A percentile compares a stretch with the other conserved stretches of the same genome.
phyloP scores from a whole-genome alignment of 2,113 vertebrate genomes.

The Paralichthys olivaceus region DNA sequence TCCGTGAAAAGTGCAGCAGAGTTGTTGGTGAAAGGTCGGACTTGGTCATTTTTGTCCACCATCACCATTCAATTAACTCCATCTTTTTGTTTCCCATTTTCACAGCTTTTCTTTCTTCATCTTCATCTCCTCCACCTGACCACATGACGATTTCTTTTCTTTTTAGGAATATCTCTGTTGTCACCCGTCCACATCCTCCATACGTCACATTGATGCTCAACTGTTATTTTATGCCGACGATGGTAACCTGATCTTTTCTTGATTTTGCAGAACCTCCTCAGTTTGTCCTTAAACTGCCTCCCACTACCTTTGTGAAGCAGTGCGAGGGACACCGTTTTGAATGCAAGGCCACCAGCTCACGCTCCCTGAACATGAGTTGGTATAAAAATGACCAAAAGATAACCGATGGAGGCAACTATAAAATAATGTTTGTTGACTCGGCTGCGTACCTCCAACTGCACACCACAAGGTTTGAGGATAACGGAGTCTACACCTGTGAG shows the following conservation, averaged over 20 bases:
- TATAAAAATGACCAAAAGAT: constrained; percentile 92
- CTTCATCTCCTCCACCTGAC: constrained; percentile 40
- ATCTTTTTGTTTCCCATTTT: neutral
- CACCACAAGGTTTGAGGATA: constrained; percentile 84
- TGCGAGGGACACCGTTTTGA: constrained; percentile 87
- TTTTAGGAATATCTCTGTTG: constrained; percentile 28
- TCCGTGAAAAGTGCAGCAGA: constrained; percentile 86
- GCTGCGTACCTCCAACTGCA: constrained; percentile 89
- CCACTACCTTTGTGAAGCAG: constrained; percentile 88
- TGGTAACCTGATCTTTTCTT: constrained; percentile 67
- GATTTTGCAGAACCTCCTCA: constrained; percentile 92
- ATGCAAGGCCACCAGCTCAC: constrained; percentile 88
- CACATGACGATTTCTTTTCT: constrained; percentile 8
- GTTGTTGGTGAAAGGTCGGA: constrained; percentile 87
- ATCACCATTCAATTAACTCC: neutral
- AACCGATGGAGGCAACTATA: constrained; percentile 86
- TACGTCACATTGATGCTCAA: constrained; percentile 42
- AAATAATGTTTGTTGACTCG: constrained; percentile 86
- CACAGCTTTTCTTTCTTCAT: neutral
- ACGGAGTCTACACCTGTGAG: constrained; percentile 94
- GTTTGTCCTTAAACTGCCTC: constrained; percentile 91
- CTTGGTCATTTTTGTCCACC: constrained; percentile 52
- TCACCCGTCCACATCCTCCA: constrained; percentile 29
- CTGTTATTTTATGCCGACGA: neutral
- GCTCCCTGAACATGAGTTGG: constrained; percentile 89